Evolutionary conservation across 2,797 vertebrate species (phyloP), one percentile per base, ranked within the genome.

Genomic region (Eleutherodactylus coqui): DNA sequence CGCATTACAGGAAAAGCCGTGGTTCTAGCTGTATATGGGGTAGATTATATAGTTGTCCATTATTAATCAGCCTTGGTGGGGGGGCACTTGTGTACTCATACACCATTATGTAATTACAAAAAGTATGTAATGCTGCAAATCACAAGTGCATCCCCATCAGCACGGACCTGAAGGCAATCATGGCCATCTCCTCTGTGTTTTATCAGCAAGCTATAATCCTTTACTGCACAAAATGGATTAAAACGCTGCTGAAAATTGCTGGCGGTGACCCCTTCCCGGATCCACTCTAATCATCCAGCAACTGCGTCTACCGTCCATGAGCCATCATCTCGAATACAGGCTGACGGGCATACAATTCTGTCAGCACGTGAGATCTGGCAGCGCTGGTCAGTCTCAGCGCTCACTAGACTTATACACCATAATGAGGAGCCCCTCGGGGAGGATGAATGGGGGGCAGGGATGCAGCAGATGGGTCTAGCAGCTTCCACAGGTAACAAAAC

Each of bases 191-290:
- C 27, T 55, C 38, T 64, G 47, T 43, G 70, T 75, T 72, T 83
- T 58, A 83, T 83, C 75, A 79, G 73, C 38, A 38, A 67, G 85
- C 43, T 29, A 73, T 83, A 83, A 83, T 87, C 80, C 58, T 29
- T 78, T 83, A 87, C 49, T 58, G 62, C 75, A 78, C 75, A 78
- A 77, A 85, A 83, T 58, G 47, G 85, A 83, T 87, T 87, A 83
- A 47, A 70, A 60, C 19, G 38, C 70, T 55, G 70, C 49, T 67
- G 41, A 73, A 86, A 86, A 75, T 86, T 80, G 70, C 85, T 81
- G 53, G 17, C n/a, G 27, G 29, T 77, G 29, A 34, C 49, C 62
- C 43, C 34, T 51, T 29, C 19, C 14, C 14, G 27, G 16, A 14
- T 53, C 73, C 75, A 43, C 29, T 87, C 80, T 27, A 51, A 43